These are phyloP conservation scores for Schizaphis graminum DNA, from an alignment of 2,888 invertebrate genomes.

Conservation along the genomic window DNA sequence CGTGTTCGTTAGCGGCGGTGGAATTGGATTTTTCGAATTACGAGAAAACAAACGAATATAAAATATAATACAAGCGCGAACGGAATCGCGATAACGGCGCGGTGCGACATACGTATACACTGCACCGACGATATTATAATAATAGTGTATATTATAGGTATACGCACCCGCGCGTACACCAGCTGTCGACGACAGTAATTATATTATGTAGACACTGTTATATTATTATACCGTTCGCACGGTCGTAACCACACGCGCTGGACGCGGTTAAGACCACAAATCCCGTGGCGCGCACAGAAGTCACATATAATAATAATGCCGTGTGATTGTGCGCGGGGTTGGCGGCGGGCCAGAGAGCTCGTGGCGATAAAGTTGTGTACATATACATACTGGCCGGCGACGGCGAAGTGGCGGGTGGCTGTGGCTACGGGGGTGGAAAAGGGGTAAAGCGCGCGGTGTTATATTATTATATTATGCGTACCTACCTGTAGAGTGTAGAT, in stretches of 20 bases:
- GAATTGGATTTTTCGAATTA: neutral
- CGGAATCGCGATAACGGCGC: neutral
- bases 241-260: neutral
- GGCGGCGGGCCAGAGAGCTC: neutral
- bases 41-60: neutral
- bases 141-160: neutral
- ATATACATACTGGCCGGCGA: neutral
- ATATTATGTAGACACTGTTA: neutral
- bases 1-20: conserved; percentile 21
- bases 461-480: neutral
- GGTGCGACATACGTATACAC: neutral
- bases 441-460: neutral
- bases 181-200: neutral
- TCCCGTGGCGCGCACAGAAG: conserved; percentile 27
- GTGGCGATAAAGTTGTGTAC: neutral
- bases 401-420: neutral
- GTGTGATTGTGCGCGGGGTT: neutral
- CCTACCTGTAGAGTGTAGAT: no score
- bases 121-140: neutral
- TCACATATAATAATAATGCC: neutral
- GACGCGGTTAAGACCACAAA: neutral
- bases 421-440: neutral
- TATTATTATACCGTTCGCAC: conserved; percentile 13
- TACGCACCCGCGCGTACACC: neutral
- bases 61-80: neutral